Conservation (phyloP, 2,888 invertebrate species). For the Aplocera efformata region DNA sequence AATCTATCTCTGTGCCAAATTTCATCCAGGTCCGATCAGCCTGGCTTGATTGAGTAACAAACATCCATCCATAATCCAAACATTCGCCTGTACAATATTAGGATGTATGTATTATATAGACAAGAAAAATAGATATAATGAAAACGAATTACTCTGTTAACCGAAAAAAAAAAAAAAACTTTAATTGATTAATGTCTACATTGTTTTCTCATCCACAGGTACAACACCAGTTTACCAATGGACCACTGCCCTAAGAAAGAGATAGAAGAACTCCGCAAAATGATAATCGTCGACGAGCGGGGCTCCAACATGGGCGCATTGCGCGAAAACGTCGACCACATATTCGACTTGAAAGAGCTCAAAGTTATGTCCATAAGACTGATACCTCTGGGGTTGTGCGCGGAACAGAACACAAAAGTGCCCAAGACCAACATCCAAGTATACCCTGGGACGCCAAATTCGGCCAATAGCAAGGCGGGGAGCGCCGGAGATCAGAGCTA, state of each 20-base stretch:
- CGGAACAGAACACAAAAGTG: conserved; percentile 65
- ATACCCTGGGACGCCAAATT: conserved; percentile 42
- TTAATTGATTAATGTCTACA: not conserved
- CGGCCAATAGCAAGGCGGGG: conserved; percentile 52
- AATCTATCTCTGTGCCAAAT: too few species aligned
- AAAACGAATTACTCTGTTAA: too few species aligned
- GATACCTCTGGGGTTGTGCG: conserved; percentile 81
- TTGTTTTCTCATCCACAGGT: conserved; percentile 51
- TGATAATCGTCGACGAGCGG: conserved; percentile 84
- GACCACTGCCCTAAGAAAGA: conserved; percentile 88
- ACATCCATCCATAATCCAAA: too few species aligned
- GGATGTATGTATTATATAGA: too few species aligned
- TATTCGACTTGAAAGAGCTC: conserved; percentile 85
- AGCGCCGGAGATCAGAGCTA: conserved; percentile 62
- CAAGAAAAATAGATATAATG: too few species aligned
- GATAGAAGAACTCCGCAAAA: conserved; percentile 85
- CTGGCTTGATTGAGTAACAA: too few species aligned
- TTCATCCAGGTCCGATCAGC: too few species aligned
- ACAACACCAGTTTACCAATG: conserved; percentile 89
- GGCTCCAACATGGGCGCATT: conserved; percentile 54
- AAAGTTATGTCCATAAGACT: conserved; percentile 83
- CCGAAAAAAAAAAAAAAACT: too few species aligned
- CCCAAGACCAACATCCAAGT: conserved; percentile 45
- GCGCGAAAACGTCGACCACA: conserved; percentile 80
- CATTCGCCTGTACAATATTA: too few species aligned